phyloP scores from a whole-genome alignment of 35 echinoderm and acorn worm species.

The Ophioderma brevispina region DNA sequence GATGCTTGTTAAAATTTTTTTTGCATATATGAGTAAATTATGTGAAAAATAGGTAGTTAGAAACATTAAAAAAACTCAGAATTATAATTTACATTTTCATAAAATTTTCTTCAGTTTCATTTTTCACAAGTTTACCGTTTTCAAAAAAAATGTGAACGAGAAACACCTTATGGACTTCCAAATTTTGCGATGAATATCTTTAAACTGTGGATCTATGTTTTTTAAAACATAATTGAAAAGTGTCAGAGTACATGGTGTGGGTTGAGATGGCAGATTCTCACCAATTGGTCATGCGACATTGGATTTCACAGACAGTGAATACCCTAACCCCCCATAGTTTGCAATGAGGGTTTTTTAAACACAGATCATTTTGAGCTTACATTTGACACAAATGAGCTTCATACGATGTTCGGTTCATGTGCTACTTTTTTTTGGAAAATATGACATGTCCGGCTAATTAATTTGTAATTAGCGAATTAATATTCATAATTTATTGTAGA shows the following conservation, averaged over 20 bases:
- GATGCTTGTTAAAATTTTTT: background rate
- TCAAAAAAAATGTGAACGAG: background rate
- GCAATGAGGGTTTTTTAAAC: background rate
- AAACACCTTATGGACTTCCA: background rate
- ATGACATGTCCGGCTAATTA: background rate
- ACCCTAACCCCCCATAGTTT: background rate
- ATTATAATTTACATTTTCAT: background rate
- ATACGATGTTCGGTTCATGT: background rate
- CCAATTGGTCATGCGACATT: background rate
- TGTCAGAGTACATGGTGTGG: background rate
- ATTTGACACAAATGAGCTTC: background rate
- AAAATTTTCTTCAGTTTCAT: background rate
- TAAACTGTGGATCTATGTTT: background rate
- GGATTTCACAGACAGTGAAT: background rate
- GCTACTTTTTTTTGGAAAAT: background rate
- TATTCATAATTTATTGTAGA: slow-evolving; percentile 1
- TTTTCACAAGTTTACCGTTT: background rate
- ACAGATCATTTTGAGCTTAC: background rate
- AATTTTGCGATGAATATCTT: background rate
- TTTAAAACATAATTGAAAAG: background rate
- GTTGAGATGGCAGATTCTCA: background rate
- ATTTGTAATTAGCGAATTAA: background rate
- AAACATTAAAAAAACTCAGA: too few species aligned
- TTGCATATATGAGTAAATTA: too few species aligned
- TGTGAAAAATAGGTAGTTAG: too few species aligned